phyloP scores from a whole-genome alignment of 2,113 vertebrate species.

The Platysternon megacephalum region DNA sequence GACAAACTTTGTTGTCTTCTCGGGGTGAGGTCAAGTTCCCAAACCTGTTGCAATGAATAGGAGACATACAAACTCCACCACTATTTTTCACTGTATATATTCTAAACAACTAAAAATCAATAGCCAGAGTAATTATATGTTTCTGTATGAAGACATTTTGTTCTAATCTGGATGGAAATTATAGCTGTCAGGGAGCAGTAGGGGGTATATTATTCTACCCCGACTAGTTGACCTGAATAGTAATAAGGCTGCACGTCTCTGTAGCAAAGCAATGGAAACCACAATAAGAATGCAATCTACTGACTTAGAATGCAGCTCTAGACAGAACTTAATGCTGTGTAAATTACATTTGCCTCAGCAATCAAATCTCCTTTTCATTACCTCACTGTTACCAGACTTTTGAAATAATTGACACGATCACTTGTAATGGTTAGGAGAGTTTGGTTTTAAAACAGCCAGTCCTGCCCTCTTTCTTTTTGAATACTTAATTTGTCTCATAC shows the following conservation, averaged over 20 bases:
- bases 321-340: conserved; percentile 28
- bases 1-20: neutral
- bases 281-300: conserved; percentile 9
- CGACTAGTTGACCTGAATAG: neutral
- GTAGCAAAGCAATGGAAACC: fast-evolving
- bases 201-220: neutral
- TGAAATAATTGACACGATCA: conserved; percentile 9
- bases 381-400: conserved; percentile 15
- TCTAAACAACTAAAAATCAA: neutral
- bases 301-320: conserved; percentile 11
- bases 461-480: neutral
- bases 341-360: conserved; percentile 66
- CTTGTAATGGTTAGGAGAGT: neutral
- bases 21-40: neutral
- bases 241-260: neutral
- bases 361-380: conserved; percentile 52
- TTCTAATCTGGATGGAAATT: neutral
- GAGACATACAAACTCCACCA: neutral
- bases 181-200: fast-evolving
- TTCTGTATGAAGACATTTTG: neutral
- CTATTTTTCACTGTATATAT: neutral
- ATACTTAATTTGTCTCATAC: neutral
- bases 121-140: fast-evolving
- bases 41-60: neutral
- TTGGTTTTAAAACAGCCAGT: neutral